Conservation (phyloP, 2,888 invertebrate genomes). For the Megaustenia siamemsis region DNA sequence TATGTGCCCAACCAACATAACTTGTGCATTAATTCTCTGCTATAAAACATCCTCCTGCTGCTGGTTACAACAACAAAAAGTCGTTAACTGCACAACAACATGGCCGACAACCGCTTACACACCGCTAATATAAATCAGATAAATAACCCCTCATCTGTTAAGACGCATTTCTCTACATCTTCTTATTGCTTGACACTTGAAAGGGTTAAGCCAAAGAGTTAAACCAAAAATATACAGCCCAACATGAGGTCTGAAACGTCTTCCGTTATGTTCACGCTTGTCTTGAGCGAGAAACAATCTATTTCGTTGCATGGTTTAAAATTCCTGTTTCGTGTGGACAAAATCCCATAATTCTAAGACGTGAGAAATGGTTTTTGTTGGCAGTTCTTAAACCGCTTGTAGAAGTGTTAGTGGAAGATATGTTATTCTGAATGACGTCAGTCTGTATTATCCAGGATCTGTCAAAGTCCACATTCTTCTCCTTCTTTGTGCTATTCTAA, state of each 20-base stretch:
- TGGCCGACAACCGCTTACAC: not conserved
- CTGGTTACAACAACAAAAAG: no score
- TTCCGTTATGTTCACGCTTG: conserved; percentile 11
- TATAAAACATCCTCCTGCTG: no score
- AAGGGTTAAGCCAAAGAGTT: conserved; percentile 16
- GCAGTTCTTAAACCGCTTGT: not conserved
- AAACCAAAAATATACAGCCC: not conserved
- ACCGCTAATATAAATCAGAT: not conserved
- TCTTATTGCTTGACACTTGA: conserved; percentile 4
- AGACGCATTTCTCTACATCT: not conserved
- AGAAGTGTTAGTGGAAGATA: not conserved
- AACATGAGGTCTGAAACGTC: not conserved
- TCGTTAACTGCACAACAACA: not conserved
- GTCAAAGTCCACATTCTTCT: no score
- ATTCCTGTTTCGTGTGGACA: conserved; percentile 10
- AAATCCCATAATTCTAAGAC: not conserved
- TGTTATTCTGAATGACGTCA: not conserved
- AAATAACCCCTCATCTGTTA: not conserved
- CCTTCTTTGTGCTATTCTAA: no score
- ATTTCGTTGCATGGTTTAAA: not conserved
- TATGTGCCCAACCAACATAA: no score
- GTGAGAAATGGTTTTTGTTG: conserved; percentile 4
- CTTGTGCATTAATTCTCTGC: no score
- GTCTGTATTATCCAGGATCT: no score
- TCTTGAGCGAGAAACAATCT: not conserved